Evolutionary conservation across 2,888 invertebrate genomes (phyloP).

Genomic region (Nomada hirtipes): DNA sequence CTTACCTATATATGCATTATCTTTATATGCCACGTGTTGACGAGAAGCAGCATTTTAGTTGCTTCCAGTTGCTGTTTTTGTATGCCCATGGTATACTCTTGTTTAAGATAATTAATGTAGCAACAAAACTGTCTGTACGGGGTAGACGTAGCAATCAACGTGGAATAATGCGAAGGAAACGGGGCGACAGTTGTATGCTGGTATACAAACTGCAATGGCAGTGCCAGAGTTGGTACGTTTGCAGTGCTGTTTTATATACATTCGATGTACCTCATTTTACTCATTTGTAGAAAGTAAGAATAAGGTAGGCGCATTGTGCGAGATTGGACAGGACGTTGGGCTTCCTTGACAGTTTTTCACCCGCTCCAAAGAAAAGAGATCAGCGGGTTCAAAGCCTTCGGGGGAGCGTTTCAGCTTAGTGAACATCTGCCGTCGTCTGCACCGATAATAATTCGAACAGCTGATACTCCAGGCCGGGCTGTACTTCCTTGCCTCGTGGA

Average conservation of each 20-base stretch:
- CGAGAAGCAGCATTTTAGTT: not conserved
- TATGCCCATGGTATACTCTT: not conserved
- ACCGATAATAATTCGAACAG: slow-evolving; percentile 82
- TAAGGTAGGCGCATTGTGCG: slow-evolving; percentile 32
- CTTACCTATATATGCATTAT: slow-evolving; percentile 36
- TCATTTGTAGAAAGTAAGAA: slow-evolving; percentile 25
- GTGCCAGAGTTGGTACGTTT: too few species aligned
- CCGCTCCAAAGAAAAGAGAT: slow-evolving; percentile 70
- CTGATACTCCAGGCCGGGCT: slow-evolving; percentile 76
- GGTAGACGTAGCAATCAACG: too few species aligned
- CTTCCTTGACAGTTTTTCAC: slow-evolving; percentile 68
- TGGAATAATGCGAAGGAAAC: too few species aligned
- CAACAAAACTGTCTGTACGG: too few species aligned
- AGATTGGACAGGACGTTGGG: slow-evolving; percentile 52
- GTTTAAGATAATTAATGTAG: not conserved
- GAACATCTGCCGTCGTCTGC: slow-evolving; percentile 79
- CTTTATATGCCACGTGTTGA: slow-evolving; percentile 1
- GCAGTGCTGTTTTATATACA: too few species aligned
- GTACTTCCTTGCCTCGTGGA: slow-evolving; percentile 60
- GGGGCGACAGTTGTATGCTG: too few species aligned
- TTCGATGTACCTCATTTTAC: not conserved
- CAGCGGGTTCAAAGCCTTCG: slow-evolving; percentile 72
- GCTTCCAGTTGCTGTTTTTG: not conserved
- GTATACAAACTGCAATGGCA: too few species aligned
- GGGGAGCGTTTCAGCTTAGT: slow-evolving; percentile 74